Base-by-base conservation (phyloP, 2,888 invertebrate species). In the Aleiodes alternator region DNA sequence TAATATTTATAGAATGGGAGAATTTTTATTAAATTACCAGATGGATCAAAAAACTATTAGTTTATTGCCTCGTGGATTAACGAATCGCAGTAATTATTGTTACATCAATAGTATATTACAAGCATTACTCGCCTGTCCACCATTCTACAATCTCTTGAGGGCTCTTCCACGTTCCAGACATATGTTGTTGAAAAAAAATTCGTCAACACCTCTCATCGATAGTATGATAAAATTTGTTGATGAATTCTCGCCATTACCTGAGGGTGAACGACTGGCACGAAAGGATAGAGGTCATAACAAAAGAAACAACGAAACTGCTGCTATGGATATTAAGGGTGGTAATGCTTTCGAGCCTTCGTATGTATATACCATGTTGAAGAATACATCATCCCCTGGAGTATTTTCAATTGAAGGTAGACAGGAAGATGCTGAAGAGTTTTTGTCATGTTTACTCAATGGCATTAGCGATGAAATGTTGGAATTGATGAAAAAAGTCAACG, bases 351-450 rank as follows among this genome's bases (percentile, higher is more conserved):
- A 98, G 87, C 97, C 98, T n/a, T 92, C 93, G 71, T 95, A 95
- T 82, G 95, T 97, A 14, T 95, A 96, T 85, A 94, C 95, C 80
- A 94, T 97, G 90, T 92, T 98, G 85, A 93, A 95, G 79, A 94
- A 95, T 59, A 93, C 95, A 51, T 92, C 95, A 1, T 93, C 94
- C 82, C 92, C 92, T n/a, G 93, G 93, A 79, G 90, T 90, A n/a
- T 92, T 93, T 82, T 92, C 94, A 57, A 94, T 96, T 71, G 96
- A 97, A 88, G 98, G 97, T 0, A 92, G 96, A 23, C 98, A 98
- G 89, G 98, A 98, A 88, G 98, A 99, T 90, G 98, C 98, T 0
- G 98, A 99, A 90, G 98, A 99, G 89, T 98, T 98, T 90, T 92
- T 98, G 1, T 96, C 97, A 7, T 97, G 96, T 88, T 92, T 98